Base-by-base conservation (phyloP, 1,140 invertebrate genomes). In the Drosophila insularis region DNA sequence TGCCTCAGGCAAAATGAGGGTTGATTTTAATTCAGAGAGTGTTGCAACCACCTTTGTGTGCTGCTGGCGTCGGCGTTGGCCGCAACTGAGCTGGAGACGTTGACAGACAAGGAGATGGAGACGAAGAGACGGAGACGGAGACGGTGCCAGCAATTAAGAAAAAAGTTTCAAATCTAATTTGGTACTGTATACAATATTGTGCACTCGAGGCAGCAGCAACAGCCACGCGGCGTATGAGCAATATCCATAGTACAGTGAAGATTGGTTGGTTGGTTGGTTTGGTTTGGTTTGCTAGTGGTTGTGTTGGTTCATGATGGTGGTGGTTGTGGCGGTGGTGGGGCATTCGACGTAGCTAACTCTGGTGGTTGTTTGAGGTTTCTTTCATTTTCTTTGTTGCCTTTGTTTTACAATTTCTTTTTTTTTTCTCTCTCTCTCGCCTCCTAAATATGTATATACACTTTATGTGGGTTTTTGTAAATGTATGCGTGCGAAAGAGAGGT, bases 121-220 rank as follows among this genome's bases (percentile, higher is more conserved):
- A 5, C 2, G 27, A 54, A n/a, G 43, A 21, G 39, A 70, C 58
- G n/a, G 39, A 21, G 39, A 70, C 80, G 63, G 72, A 63, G 62
- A 50, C 69, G 23, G 39, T 61, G 72, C 11, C 17, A 70, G 87
- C 84, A 90, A 91, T 91, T 91, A 89, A 90, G 82, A 77, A 90
- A 91, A 91, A 91, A 90, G 90, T 91, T 91, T 87, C 86, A 90
- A 91, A 91, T 91, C 67, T 81, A 90, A 90, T 89, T 91, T 91
- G 89, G 85, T 86, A 91, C 86, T 90, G 90, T 91, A 91, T 90
- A 91, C 81, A 91, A 91, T 89, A 85, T 90, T 91, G 81, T 85
- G 84, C 81, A 89, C 84, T 89, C 86, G 80, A 87, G 75, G 84
- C 81, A 68, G 50, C 78, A 53, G 40, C 71, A 56, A 13, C 53